A percentile compares a stretch with the other conserved stretches of the same genome.
Conservation (phyloP, 1,140 invertebrate genomes). For the Hycleus phaleratus region DNA sequence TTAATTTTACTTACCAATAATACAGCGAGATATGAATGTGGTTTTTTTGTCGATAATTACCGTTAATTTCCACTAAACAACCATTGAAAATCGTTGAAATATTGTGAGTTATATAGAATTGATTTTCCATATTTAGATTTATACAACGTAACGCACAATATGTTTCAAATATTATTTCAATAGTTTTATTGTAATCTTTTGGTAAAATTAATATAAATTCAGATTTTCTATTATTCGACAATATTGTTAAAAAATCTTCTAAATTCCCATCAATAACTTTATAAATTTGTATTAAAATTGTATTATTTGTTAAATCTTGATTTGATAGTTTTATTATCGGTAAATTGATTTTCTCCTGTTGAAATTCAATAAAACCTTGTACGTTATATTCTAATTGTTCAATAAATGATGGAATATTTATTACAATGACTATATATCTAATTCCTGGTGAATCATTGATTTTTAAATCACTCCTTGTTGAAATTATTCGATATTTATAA, state of each 20-base stretch:
- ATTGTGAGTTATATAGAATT: conserved; percentile 1
- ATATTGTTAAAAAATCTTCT: background rate
- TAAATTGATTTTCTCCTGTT: background rate
- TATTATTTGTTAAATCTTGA: background rate
- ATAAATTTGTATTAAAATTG: background rate
- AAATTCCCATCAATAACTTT: conserved; percentile 3
- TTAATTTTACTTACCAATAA: background rate
- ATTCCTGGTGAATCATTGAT: no score
- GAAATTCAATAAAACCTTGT: background rate
- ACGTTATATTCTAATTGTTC: background rate
- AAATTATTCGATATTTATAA: no score
- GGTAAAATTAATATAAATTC: conserved; percentile 1
- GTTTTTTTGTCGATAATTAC: background rate
- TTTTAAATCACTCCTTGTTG: no score
- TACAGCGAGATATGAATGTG: background rate
- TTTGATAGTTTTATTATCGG: background rate
- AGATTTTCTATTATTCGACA: background rate
- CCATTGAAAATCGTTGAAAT: conserved; percentile 7
- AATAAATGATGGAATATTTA: background rate
- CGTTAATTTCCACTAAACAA: conserved; percentile 1
- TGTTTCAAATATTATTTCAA: conserved; percentile 3
- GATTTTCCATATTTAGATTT: background rate
- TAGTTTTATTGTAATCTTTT: background rate
- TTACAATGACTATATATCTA: no score
- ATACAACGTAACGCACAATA: conserved; percentile 1